Evolutionary conservation across 2,113 vertebrate species (phyloP).

Genomic region (Chaenogobius annularis): DNA sequence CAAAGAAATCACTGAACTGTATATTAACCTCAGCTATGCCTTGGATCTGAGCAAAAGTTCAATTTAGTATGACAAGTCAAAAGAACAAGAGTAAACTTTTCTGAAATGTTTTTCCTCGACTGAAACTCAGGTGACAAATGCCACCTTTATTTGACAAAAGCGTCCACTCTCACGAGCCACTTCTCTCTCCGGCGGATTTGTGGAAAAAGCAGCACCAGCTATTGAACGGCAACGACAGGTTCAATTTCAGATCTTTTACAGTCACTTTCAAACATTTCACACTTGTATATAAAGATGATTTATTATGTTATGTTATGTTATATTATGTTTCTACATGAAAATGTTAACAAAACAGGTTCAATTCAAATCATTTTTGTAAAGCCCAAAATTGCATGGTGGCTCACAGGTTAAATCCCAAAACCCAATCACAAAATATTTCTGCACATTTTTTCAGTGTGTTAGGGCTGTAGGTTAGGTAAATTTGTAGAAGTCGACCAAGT

Average conservation of each 20-base stretch:
- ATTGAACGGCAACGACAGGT: constrained; percentile 26
- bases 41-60: constrained; percentile 7
- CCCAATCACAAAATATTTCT: not conserved
- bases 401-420: not conserved
- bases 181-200: constrained; percentile 41
- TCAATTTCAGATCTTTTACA: constrained; percentile 32
- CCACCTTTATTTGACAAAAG: constrained; percentile 69
- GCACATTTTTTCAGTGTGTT: not conserved
- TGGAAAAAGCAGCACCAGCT: constrained; percentile 42
- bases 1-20: not conserved
- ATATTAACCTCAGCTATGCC: not conserved
- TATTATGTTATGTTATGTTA: too few species aligned
- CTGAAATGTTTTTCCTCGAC: not conserved
- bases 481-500: too few species aligned
- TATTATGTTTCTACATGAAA: too few species aligned
- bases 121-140: constrained; percentile 39
- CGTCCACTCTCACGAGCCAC: constrained; percentile 63
- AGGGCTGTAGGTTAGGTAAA: too few species aligned
- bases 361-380: too few species aligned
- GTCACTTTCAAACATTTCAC: not conserved
- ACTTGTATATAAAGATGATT: not conserved
- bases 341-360: too few species aligned
- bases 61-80: constrained; percentile 13
- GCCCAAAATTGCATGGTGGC: too few species aligned
- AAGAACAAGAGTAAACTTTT: constrained; percentile 35